Evolutionary conservation across 2,888 invertebrate genomes (phyloP).

Genomic region (Noctua pronuba): DNA sequence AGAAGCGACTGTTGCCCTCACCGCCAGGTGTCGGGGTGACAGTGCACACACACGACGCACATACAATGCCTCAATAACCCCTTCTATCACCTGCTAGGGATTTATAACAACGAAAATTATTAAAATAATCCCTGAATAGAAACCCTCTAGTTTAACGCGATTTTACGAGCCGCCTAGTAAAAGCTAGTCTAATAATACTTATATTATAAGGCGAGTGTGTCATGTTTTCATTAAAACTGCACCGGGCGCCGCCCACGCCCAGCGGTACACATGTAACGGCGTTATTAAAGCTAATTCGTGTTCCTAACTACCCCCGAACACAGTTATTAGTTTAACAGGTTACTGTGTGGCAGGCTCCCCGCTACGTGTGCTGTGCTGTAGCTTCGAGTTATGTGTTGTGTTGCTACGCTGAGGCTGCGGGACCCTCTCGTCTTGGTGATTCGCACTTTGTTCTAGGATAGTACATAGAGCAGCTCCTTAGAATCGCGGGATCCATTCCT

Average conservation of each 20-base stretch:
- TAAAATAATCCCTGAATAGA: background rate
- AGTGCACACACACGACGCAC: background rate
- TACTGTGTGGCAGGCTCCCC: slow-evolving; percentile 15
- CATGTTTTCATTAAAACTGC: slow-evolving; percentile 42
- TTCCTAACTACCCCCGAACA: slow-evolving; percentile 43
- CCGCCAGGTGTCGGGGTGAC: background rate
- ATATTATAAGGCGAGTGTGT: slow-evolving; percentile 5
- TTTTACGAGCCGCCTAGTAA: background rate
- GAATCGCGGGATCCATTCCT: no score
- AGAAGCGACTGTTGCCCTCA: background rate
- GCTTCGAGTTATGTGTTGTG: slow-evolving; percentile 12
- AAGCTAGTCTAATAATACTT: background rate
- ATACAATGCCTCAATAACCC: background rate
- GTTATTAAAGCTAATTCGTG: slow-evolving; percentile 42
- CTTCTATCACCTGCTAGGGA: background rate
- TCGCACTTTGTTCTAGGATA: slow-evolving; percentile 31
- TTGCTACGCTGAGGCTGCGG: slow-evolving; percentile 16
- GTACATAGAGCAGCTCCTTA: no score
- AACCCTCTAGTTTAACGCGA: background rate
- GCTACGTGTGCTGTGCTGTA: slow-evolving; percentile 40
- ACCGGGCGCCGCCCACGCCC: background rate
- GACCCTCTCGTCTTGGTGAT: slow-evolving; percentile 12
- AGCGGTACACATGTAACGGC: slow-evolving; percentile 17
- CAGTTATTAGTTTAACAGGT: slow-evolving; percentile 57
- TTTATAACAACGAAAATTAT: background rate